Base-by-base conservation (phyloP, 2,113 vertebrate genomes). In the Melanerpes aurifrons region DNA sequence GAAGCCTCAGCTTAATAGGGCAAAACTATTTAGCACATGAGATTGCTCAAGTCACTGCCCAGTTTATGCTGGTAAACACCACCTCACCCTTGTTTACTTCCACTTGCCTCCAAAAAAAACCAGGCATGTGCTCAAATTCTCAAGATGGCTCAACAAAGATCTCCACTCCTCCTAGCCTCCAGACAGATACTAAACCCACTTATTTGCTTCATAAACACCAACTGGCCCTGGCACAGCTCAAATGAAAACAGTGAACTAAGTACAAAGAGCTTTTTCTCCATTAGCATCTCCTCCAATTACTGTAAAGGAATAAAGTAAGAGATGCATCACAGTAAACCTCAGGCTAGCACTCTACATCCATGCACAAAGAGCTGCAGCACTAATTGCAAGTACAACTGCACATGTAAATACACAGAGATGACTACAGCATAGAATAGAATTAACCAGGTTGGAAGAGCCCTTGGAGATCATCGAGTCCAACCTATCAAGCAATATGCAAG, bases 11-110 rank as follows among this genome's bases (percentile, higher is more conserved):
- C 10, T 2, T 45, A 87, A 77, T 2, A 56, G 53, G 82, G n/a
- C 56, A 94, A 53, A 94, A 80, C 56, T 93, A 79, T 85, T 89
- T 57, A 83, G 89, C 64, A 77, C 54, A 68, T 67, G 43, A 47
- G 59, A 68, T 78, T 91, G 66, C 70, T 61, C 70, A 94, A 77
- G 58, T 21, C 63, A 62, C 21, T 4, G 2, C 53, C 32, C 57
- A 20, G 54, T 58, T 85, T 45, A 48, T 28, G 61, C 19, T 3
- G 5, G 50, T 67, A 88, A 92, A 83, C 57, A 86, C 17, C 53
- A 80, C 25, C 82, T 89, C 74, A 74, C 1, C 26, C 37, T 26
- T 89, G 20, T 58, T 86, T 54, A 35, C 67, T 72, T 71, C 86
- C 29, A 71, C 45, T 8, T 58, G 73, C n/a, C 31, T 61, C 45